Percentiles rank a stretch among this genome's conserved stretches.
Evolutionary conservation across 2,113 vertebrate genomes (phyloP).

Genomic region (Corythornis madagascariensis): DNA sequence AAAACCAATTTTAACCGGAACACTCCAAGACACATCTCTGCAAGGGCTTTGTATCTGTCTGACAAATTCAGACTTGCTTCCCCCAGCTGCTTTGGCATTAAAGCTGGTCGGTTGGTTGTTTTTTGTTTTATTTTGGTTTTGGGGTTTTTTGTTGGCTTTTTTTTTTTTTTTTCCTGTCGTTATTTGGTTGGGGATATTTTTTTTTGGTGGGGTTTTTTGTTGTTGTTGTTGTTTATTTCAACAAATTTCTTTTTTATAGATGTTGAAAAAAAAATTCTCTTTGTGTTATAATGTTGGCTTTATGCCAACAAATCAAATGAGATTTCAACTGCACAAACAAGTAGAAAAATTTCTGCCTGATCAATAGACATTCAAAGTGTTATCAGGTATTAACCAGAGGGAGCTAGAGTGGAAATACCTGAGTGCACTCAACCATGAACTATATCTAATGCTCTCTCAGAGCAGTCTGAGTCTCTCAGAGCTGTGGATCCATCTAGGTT

Average conservation of each 20-base stretch:
- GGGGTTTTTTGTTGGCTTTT: background rate
- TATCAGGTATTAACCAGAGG: slow-evolving; percentile 16
- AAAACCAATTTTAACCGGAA: slow-evolving; percentile 65
- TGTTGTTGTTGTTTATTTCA: background rate
- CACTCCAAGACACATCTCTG: slow-evolving; percentile 52
- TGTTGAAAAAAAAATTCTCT: background rate
- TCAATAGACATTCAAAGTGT: slow-evolving; percentile 18
- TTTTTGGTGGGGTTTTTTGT: too few relatives aligned
- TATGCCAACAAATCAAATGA: slow-evolving; percentile 25
- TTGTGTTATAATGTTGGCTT: background rate
- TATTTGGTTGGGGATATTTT: too few relatives aligned
- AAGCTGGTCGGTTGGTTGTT: background rate
- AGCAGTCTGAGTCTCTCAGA: background rate
- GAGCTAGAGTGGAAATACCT: background rate
- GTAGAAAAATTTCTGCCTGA: slow-evolving; percentile 21
- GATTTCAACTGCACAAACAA: slow-evolving; percentile 22
- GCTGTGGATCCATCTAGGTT: background rate
- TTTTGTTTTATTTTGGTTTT: background rate
- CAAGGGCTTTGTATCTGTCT: slow-evolving; percentile 53
- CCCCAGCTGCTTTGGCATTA: slow-evolving; percentile 27
- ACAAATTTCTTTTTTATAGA: slow-evolving; percentile 16
- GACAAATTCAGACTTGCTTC: slow-evolving; percentile 49
- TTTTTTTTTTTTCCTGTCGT: too few relatives aligned
- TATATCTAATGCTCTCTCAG: background rate
- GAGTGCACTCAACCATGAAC: background rate